These are phyloP conservation scores for Bombus breviceps DNA, from an alignment of 1,140 invertebrate species.

Conservation along the genomic window DNA sequence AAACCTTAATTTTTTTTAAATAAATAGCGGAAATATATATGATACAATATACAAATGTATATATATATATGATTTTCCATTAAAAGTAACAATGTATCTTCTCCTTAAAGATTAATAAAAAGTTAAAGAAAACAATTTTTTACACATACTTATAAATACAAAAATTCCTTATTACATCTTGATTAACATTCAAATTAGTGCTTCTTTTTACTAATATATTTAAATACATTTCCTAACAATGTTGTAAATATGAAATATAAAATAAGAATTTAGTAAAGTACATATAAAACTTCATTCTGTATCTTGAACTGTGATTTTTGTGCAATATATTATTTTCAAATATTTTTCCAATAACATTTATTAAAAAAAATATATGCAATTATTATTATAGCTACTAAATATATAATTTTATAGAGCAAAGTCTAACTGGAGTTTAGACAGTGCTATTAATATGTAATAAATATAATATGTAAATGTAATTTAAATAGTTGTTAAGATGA, in stretches of 20 bases:
- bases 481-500: neutral
- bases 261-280: neutral
- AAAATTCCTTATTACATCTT: neutral
- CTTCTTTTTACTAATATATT: neutral
- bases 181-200: neutral
- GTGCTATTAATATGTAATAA: conserved; percentile 49
- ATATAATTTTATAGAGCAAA: conserved; percentile 54
- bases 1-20: conserved; percentile 38
- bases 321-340: conserved; percentile 3
- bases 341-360: conserved; percentile 26
- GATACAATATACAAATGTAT: conserved; percentile 3
- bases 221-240: neutral
- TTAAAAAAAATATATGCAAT: conserved; percentile 8
- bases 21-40: conserved; percentile 30
- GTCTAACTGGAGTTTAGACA: conserved; percentile 76
- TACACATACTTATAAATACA: conserved; percentile 5
- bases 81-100: neutral
- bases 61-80: neutral
- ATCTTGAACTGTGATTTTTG: conserved; percentile 13
- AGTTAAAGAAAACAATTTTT: conserved; percentile 5
- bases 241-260: neutral
- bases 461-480: conserved; percentile 32
- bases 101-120: neutral
- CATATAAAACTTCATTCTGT: neutral
- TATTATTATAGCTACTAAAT: conserved; percentile 14